phyloP scores from a whole-genome alignment of 2,888 invertebrate species.

The Trichogramma evanescens region DNA sequence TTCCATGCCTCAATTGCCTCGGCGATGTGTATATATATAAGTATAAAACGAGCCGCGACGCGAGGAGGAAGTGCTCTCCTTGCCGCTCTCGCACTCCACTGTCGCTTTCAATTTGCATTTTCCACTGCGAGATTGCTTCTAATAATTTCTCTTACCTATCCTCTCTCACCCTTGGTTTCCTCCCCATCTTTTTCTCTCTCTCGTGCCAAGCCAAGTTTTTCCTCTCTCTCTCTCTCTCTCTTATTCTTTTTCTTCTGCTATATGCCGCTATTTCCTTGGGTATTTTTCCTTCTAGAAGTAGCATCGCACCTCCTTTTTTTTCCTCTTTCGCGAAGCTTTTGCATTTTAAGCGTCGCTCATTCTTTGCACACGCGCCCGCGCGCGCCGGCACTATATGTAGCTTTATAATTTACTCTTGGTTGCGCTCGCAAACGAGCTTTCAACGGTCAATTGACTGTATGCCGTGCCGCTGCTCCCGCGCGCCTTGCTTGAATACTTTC shows the following conservation, averaged over 20 bases:
- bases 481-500: too few species aligned
- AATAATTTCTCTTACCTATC: conserved; percentile 11
- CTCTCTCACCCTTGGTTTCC: conserved; percentile 3
- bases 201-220: not conserved
- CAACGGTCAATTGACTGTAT: conserved; percentile 15
- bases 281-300: not conserved
- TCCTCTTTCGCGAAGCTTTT: conserved; percentile 2
- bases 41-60: not conserved
- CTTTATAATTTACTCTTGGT: conserved; percentile 8
- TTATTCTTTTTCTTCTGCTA: not conserved
- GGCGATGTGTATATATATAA: not conserved
- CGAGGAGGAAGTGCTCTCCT: not conserved
- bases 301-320: not conserved
- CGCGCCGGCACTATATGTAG: too few species aligned
- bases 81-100: conserved; percentile 10
- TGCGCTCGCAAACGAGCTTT: not conserved
- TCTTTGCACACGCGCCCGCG: not conserved
- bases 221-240: not conserved
- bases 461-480: not conserved
- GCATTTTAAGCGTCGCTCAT: conserved; percentile 15
- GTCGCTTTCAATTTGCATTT: conserved; percentile 17
- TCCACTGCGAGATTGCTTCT: conserved; percentile 17
- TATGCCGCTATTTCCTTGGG: too few species aligned
- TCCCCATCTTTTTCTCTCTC: not conserved
- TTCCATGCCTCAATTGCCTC: conserved; percentile 2